Conservation (phyloP, 1,140 invertebrate genomes). For the Halesus radiatus region DNA sequence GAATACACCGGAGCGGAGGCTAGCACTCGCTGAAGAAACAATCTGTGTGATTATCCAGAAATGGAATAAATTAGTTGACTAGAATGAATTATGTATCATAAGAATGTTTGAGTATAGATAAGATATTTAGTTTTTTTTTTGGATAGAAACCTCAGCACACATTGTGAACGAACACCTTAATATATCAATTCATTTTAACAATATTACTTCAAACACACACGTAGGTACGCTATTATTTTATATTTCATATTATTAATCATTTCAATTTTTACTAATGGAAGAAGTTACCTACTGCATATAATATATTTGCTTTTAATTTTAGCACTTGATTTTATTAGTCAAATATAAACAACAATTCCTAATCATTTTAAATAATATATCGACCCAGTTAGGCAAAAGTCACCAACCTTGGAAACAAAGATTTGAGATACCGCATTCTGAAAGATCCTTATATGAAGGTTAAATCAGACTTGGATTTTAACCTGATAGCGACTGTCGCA, state of each 20-base stretch:
- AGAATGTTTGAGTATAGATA: not conserved
- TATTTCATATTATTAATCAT: slow-evolving; percentile 13
- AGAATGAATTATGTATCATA: not conserved
- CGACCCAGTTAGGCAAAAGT: too few species aligned
- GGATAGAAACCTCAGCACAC: not conserved
- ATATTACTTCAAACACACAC: slow-evolving; percentile 5
- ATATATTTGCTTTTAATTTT: slow-evolving; percentile 22
- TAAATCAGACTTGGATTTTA: too few species aligned
- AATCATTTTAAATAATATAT: too few species aligned
- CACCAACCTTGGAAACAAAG: too few species aligned
- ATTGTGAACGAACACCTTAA: slow-evolving; percentile 1
- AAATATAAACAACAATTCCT: too few species aligned
- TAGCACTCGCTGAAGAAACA: too few species aligned
- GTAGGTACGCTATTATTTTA: not conserved
- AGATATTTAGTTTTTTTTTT: not conserved
- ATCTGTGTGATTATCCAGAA: too few species aligned
- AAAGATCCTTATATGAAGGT: too few species aligned
- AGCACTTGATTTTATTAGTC: not conserved
- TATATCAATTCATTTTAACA: slow-evolving; percentile 20
- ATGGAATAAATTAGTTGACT: too few species aligned
- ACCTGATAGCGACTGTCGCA: too few species aligned
- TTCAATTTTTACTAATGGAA: slow-evolving; percentile 35
- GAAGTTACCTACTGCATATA: slow-evolving; percentile 16
- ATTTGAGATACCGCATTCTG: too few species aligned
- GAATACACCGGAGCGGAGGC: too few species aligned